Conservation (phyloP, 2,888 invertebrate species). For the Alentia gelatinosa region DNA sequence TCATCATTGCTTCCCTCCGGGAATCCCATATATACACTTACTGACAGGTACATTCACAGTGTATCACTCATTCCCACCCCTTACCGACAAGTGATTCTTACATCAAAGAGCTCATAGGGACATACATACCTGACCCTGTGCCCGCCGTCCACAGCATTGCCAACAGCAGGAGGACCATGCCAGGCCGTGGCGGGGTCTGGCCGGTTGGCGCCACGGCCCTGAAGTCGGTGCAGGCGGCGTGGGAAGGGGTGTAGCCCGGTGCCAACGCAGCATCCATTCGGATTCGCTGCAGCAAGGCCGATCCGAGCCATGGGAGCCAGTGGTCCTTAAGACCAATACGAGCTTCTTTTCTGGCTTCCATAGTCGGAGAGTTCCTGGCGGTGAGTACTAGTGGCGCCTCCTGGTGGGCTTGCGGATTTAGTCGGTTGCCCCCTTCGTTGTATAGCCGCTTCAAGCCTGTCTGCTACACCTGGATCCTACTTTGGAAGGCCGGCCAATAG, state of each 20-base stretch:
- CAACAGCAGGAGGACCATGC: not conserved
- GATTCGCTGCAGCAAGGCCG: not conserved
- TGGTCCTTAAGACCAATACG: not conserved
- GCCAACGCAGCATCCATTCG: not conserved
- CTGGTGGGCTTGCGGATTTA: no score
- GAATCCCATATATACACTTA: not conserved
- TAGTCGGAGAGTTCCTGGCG: not conserved
- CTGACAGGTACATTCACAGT: not conserved
- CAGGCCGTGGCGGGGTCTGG: no score
- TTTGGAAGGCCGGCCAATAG: not conserved
- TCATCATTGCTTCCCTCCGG: no score
- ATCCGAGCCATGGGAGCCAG: not conserved
- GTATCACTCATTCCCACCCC: no score
- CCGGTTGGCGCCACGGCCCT: no score
- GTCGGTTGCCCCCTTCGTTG: no score
- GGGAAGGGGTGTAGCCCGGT: not conserved
- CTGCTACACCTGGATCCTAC: conserved; percentile 1
- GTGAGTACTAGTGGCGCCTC: not conserved
- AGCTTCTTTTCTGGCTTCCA: not conserved
- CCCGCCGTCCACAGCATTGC: not conserved
- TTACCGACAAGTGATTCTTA: not conserved
- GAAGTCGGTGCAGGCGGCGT: not conserved
- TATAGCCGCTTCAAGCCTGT: no score
- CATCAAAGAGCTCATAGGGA: not conserved
- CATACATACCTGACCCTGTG: conserved; percentile 17